These are phyloP conservation scores for Lordiphosa andalusiaca DNA, from an alignment of 2,888 invertebrate species.

Conservation along the genomic window DNA sequence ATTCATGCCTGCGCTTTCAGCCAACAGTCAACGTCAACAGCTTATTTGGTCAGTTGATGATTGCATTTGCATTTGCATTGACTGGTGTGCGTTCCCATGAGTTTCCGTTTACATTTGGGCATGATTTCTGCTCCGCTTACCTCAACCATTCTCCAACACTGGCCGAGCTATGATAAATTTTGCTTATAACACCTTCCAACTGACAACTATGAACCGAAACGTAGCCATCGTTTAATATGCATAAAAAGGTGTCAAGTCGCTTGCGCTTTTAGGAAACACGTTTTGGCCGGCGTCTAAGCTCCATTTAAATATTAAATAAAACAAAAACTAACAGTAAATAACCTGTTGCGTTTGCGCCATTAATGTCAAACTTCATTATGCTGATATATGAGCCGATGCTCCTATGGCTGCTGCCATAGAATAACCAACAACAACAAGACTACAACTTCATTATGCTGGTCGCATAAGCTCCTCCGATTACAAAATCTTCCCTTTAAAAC, in stretches of 20 bases:
- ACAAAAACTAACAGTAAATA: slow-evolving; percentile 44
- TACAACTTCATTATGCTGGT: slow-evolving; percentile 7
- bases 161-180: slow-evolving; percentile 27
- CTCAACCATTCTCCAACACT: background rate
- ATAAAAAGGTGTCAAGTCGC: slow-evolving; percentile 39
- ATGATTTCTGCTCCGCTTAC: slow-evolving; percentile 1
- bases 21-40: slow-evolving; percentile 23
- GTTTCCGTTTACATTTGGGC: slow-evolving; percentile 37
- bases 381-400: slow-evolving; percentile 27
- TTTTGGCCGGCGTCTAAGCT: slow-evolving; percentile 25
- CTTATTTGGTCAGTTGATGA: slow-evolving; percentile 18
- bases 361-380: slow-evolving; percentile 48
- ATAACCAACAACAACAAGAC: slow-evolving; percentile 19
- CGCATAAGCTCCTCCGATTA: slow-evolving; percentile 8
- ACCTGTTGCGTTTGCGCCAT: slow-evolving; percentile 53
- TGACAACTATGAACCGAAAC: slow-evolving; percentile 20
- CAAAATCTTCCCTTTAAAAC: slow-evolving; percentile 23
- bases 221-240: slow-evolving; percentile 29
- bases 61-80: slow-evolving; percentile 16
- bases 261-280: slow-evolving; percentile 17
- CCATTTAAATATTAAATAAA: slow-evolving; percentile 36
- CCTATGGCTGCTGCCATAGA: slow-evolving; percentile 1
- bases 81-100: slow-evolving; percentile 36
- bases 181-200: slow-evolving; percentile 37
- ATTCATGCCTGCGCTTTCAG: slow-evolving; percentile 35